phyloP scores from a whole-genome alignment of 2,113 vertebrate species.

The Nycticryphes semicollaris region DNA sequence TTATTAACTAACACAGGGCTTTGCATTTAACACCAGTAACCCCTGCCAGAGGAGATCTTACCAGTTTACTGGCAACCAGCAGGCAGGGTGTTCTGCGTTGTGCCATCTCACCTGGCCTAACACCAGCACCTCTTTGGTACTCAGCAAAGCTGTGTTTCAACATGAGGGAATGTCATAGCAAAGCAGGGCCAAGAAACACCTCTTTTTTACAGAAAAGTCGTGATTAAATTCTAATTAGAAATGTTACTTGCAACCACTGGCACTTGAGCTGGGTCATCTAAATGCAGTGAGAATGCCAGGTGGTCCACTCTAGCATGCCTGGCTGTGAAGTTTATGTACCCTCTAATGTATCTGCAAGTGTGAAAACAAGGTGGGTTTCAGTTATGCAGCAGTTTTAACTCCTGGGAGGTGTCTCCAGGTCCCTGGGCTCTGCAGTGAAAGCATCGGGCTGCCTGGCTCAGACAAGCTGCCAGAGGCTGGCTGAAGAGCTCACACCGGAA shows the following conservation, averaged over 20 bases:
- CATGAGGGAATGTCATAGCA: neutral
- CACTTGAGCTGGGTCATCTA: neutral
- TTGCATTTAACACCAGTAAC: neutral
- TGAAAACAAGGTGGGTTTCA: neutral
- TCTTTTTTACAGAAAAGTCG: neutral
- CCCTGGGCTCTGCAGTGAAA: neutral
- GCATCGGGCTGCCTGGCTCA: rapidly evolving
- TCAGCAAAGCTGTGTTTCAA: neutral
- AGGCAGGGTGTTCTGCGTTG: neutral
- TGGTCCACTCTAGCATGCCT: neutral
- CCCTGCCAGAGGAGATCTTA: neutral
- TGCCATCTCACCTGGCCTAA: rapidly evolving
- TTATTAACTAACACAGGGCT: neutral
- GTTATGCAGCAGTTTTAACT: neutral
- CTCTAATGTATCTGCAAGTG: neutral
- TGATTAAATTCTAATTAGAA: neutral
- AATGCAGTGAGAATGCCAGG: neutral
- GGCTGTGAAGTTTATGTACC: neutral
- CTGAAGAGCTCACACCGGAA: rapidly evolving
- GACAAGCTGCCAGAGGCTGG: neutral
- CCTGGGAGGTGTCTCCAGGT: neutral
- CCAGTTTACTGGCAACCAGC: neutral
- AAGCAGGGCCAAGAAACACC: neutral
- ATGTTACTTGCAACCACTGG: neutral
- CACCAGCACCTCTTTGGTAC: neutral